Evolutionary conservation across 2,797 vertebrate species (phyloP), one percentile per base, ranked within the genome.

Genomic region (Menidia menidia): DNA sequence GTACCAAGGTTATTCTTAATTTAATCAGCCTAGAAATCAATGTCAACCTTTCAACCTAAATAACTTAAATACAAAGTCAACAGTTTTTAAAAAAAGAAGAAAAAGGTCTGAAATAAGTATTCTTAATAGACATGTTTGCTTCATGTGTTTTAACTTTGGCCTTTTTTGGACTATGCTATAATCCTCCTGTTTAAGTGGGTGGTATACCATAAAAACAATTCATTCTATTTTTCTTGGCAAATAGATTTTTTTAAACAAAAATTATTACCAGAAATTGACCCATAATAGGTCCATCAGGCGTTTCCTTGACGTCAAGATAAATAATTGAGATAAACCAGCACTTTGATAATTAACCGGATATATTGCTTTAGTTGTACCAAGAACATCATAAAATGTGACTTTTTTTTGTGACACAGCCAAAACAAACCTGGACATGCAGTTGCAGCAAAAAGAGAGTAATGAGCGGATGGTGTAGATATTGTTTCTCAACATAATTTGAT

Each of bases 401-500:
- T 39, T 6, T 45, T 1, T 31, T 43, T 11, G 39, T 35, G 8
- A 54, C 57, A 73, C 30, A 71, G 59, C n/a, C 43, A 64, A 31
- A 25, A 77, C 59, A 30, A 62, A 80, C 68, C 45, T 81, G 50
- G 10, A 72, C 59, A 66, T 56, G 68, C 56, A 72, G 69, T 69
- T 77, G 16, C n/a, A 63, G 44, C 50, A 30, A 65, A 54, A 42
- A 33, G 1, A 72, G 41, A 44, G 33, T 47, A 10, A 50, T 31
- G 4, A 60, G n/a, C 64, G 72, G 62, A 56, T 43, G 19, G 44
- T 54, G n/a, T 2, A 5, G 55, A 54, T 51, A 50, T 56, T 50
- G 33, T 71, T 68, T 68, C 51, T 52, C 19, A 64, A n/a, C 11
- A 54, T 74, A 82, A 91, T 64, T 44, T 71, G 16, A 87, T 90